Evolutionary conservation across 2,888 invertebrate genomes (phyloP), one percentile per base, ranked within the genome.

Genomic region (Tenthredo amoena): DNA sequence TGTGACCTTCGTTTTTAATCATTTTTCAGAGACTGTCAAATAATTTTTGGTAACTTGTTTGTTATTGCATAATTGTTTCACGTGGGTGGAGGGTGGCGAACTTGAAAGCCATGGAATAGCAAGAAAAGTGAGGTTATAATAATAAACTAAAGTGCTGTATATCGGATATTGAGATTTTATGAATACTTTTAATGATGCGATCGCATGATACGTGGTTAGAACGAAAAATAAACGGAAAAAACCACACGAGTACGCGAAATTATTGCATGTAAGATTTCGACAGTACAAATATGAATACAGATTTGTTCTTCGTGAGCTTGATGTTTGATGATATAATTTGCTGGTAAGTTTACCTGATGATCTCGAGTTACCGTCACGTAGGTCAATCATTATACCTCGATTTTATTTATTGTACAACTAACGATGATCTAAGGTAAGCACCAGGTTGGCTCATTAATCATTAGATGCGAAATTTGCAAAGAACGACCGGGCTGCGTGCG

Each of bases 301-400:
- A 34, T 31, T 21, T 26, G 21, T 34, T 37, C 74, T 21, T n/a
- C 18, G 18, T 15, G 31, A 7, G 2, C 10, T 65, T 50, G 37
- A 55, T 84, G 55, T 58, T 26, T 5, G 18, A 43, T 40, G 26
- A 62, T 74, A 21, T 84, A 15, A 43, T 31, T 26, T 40, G 26
- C 5, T 15, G 2, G 12, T 12, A 43, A 12, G 85, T 88, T 89
- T 85, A 91, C 92, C 88, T 50, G 90, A 50, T 85, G 86, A 87
- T 83, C 86, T 88, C 34, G 88, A 81, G 84, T 87, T 89, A 7
- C 90, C 88, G 68, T 88, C 87, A 9, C 90, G 89, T 86, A 92
- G 87, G 88, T 91, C 91, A 87, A 91, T 89, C 92, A 92, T 92
- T 90, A 90, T 89, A 85, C 18, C 55, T 58, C 5, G 43, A n/a